Conservation (phyloP, 2,888 invertebrate species). For the Hirtodrosophila histrioides region DNA sequence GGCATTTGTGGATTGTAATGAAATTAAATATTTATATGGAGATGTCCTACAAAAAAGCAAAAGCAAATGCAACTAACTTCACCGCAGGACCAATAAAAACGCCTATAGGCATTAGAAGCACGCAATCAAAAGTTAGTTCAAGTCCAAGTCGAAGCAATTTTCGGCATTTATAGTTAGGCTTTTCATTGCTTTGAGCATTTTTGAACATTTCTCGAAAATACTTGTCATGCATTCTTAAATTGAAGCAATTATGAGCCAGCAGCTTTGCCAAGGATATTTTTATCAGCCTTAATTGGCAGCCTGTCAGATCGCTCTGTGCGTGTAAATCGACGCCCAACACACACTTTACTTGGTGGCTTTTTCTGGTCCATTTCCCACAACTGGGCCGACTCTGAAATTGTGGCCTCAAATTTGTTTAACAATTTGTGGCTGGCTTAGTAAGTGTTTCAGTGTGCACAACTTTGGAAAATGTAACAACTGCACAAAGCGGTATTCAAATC, state of each 20-base stretch:
- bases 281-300: constrained; percentile 63
- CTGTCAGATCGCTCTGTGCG: neutral
- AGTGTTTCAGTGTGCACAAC: constrained; percentile 34
- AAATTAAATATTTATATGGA: constrained; percentile 74
- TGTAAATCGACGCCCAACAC: constrained; percentile 27
- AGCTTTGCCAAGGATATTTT: constrained; percentile 35
- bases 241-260: constrained; percentile 59
- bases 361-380: constrained; percentile 4
- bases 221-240: constrained; percentile 73
- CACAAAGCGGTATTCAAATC: constrained; percentile 10
- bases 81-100: constrained; percentile 71
- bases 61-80: neutral
- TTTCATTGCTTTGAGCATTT: constrained; percentile 71
- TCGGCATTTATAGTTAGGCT: constrained; percentile 25
- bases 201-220: constrained; percentile 50
- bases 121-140: constrained; percentile 32
- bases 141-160: constrained; percentile 14
- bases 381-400: constrained; percentile 25
- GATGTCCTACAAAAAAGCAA: constrained; percentile 7
- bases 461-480: constrained; percentile 17
- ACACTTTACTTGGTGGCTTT: constrained; percentile 15
- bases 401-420: constrained; percentile 40
- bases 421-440: constrained; percentile 64
- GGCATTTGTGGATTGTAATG: constrained; percentile 67
- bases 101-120: constrained; percentile 45